Base-by-base conservation (phyloP, 1,140 invertebrate genomes). In the Popillia japonica region DNA sequence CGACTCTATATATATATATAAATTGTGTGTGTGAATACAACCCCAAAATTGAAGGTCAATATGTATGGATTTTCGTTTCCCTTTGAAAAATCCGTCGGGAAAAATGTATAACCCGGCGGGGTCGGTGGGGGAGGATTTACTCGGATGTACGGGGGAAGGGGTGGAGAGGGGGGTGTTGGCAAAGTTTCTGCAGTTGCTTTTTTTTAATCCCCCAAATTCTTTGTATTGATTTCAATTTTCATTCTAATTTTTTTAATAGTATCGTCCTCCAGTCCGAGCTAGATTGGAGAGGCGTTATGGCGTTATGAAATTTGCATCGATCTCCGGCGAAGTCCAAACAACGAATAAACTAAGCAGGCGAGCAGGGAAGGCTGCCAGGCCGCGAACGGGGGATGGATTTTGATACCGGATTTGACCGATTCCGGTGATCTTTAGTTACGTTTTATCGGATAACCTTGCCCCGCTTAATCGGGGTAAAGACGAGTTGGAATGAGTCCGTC, bases 371-470 rank as follows among this genome's bases (percentile, higher is more conserved):
- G 11, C 59, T 64, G 61, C 61, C 44, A 48, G 44, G 41, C 41
- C 10, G 41, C 10, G 10, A 48, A 64, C 17, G 61, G 17, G 17
- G 61, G 61, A 6, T 6, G 61, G 17, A 22, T 64, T 64, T 48
- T 48, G 61, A 22, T 64, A 64, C 7, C 17, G 61, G 61, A 64
- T 64, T 20, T 20, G 17, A 20, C 10, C 23, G 61, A 64, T 64
- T 64, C 61, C 23, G 61, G 23, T 27, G 22, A 64, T 64, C 23
- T 64, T 64, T 27, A 64, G 61, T 64, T 27, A 6, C n/a, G 61
- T 23, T 64, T 64, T 64, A 22, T 64, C 61, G 61, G 61, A 27
- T 64, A 64, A 64, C 61, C 61, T 64, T 64, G 61, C 17, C 61
- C 61, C 17, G 20, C 61, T 64, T 64, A 64, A 64, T 22, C 61